phyloP scores from a whole-genome alignment of 2,113 vertebrate genomes.

The Crypturellus undulatus region DNA sequence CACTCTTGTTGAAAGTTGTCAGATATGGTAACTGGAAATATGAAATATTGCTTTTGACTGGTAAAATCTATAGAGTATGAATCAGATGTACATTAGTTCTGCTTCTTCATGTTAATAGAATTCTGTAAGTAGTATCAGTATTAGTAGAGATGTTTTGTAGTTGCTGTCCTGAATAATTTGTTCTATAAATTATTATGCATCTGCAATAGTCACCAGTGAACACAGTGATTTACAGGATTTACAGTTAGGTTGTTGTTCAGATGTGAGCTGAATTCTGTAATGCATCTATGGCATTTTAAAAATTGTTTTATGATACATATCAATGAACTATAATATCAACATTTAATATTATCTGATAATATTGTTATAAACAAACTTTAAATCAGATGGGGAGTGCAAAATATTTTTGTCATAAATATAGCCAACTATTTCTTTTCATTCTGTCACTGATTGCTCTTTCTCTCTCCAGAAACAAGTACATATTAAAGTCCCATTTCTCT shows the following conservation, averaged over 20 bases:
- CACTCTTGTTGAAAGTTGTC: background rate
- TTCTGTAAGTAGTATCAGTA: background rate
- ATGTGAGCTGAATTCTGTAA: background rate
- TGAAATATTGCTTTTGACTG: background rate
- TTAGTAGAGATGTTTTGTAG: background rate
- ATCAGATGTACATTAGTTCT: background rate
- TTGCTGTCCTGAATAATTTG: background rate
- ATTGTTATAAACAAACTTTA: background rate
- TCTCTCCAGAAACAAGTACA: background rate
- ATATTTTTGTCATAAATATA: background rate
- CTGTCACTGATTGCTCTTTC: background rate
- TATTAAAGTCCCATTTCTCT: background rate
- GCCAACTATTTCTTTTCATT: fast-evolving
- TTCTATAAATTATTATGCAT: background rate
- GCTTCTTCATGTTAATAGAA: background rate
- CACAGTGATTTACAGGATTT: background rate
- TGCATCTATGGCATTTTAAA: background rate
- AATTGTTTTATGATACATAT: background rate
- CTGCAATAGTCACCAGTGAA: background rate
- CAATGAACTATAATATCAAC: background rate
- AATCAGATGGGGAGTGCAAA: conserved; percentile 7
- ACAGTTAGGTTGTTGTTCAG: background rate
- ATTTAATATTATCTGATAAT: background rate
- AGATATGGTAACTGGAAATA: background rate
- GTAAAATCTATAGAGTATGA: background rate